Conservation (phyloP, 2,797 vertebrate genomes). For the Onychomys torridus region DNA sequence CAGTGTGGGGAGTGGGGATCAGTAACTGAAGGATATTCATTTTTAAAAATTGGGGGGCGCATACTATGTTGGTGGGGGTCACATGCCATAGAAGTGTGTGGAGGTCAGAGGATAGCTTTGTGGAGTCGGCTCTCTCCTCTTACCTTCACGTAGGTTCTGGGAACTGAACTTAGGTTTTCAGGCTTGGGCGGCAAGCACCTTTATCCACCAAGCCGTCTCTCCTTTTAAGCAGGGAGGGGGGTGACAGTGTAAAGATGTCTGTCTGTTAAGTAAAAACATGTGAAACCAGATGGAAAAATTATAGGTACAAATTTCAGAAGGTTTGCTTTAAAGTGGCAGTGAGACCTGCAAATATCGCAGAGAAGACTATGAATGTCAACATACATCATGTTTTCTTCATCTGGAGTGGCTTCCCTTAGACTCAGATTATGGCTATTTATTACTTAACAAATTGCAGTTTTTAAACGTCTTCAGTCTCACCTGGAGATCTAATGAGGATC, state of each 20-base stretch:
- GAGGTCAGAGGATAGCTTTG: too few species aligned
- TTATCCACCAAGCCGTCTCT: neutral
- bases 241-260: neutral
- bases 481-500: slow-evolving; percentile 21
- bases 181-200: neutral
- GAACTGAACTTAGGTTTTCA: neutral
- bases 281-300: slow-evolving; percentile 36
- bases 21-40: neutral
- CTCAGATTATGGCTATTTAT: slow-evolving; percentile 66
- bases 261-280: slow-evolving; percentile 24
- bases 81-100: too few species aligned
- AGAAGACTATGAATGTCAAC: slow-evolving; percentile 55
- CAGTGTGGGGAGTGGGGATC: neutral
- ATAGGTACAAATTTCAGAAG: slow-evolving; percentile 47
- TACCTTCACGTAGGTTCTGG: neutral
- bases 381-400: slow-evolving; percentile 49
- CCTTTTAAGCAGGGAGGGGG: neutral
- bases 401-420: slow-evolving; percentile 34
- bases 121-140: neutral
- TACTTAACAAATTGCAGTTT: slow-evolving; percentile 61
- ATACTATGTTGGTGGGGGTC: neutral
- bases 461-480: slow-evolving; percentile 59
- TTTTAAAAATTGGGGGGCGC: neutral
- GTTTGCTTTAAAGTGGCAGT: slow-evolving; percentile 53
- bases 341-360: slow-evolving; percentile 24